phyloP scores from a whole-genome alignment of 2,888 invertebrate species.

The Leptopterna dolabrata region DNA sequence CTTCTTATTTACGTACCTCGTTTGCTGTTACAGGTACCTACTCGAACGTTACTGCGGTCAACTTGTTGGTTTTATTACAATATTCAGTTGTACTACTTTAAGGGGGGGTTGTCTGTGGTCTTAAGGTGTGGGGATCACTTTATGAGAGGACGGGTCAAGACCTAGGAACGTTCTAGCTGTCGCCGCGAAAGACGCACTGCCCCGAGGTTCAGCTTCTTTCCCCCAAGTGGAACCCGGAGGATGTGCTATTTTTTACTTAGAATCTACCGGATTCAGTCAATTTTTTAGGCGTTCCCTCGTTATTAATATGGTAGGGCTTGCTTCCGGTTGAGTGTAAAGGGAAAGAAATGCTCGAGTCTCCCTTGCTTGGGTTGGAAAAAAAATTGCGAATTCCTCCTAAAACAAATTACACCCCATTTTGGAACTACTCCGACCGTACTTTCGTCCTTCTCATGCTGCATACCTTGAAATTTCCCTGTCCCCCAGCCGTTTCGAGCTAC shows the following conservation, averaged over 20 bases:
- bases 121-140: background rate
- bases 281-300: constrained; percentile 54
- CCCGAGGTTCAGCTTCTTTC: constrained; percentile 42
- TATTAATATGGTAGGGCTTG: constrained; percentile 51
- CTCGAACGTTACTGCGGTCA: background rate
- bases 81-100: background rate
- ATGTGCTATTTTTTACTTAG: constrained; percentile 58
- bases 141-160: constrained; percentile 5
- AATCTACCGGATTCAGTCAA: constrained; percentile 60
- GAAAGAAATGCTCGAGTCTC: background rate
- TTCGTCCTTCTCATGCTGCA: constrained; percentile 13
- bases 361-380: background rate
- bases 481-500: background rate
- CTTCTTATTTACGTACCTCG: background rate
- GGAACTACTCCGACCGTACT: background rate
- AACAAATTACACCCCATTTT: background rate
- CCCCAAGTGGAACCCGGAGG: constrained; percentile 49
- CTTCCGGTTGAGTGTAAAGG: constrained; percentile 36
- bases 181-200: constrained; percentile 46
- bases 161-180: constrained; percentile 35
- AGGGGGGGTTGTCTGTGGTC: background rate
- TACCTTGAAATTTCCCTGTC: constrained; percentile 70
- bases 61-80: background rate
- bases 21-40: background rate
- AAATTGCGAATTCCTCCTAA: background rate